Conservation (phyloP, 2,113 vertebrate species). For the Dicerorhinus sumatrensis region DNA sequence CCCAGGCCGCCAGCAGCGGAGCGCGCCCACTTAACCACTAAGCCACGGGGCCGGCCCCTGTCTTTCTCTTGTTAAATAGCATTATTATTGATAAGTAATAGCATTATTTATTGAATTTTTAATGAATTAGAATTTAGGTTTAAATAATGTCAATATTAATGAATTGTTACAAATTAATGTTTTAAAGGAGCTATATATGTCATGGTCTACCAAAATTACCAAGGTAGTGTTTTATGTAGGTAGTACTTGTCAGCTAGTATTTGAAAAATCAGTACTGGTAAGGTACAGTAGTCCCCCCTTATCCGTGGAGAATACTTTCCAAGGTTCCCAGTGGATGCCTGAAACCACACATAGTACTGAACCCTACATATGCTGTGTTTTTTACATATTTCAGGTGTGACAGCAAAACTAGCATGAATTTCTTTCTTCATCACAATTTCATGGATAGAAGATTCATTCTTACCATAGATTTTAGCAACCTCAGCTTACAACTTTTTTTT, state of each 20-base stretch:
- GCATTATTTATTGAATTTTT: not conserved
- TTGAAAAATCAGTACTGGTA: not conserved
- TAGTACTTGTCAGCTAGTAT: not conserved
- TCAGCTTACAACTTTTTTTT: not conserved
- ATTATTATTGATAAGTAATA: not conserved
- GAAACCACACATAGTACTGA: no score
- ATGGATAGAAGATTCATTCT: not conserved
- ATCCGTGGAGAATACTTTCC: no score
- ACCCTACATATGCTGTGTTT: no score
- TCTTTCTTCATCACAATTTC: not conserved
- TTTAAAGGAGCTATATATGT: not conserved
- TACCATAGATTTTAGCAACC: not conserved
- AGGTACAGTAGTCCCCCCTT: no score
- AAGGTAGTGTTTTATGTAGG: not conserved
- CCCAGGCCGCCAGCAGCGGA: no score
- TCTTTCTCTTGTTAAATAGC: not conserved
- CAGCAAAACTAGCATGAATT: not conserved
- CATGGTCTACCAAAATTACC: not conserved
- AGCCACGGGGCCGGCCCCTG: no score
- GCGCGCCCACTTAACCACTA: no score
- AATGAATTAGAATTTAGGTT: slow-evolving; percentile 15
- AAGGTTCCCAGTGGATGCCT: no score
- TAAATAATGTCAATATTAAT: not conserved
- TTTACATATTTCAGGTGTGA: no score
- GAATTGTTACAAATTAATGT: not conserved